These are phyloP conservation scores for Ceraclea dissimilis DNA, from an alignment of 2,888 invertebrate species.

Conservation along the genomic window DNA sequence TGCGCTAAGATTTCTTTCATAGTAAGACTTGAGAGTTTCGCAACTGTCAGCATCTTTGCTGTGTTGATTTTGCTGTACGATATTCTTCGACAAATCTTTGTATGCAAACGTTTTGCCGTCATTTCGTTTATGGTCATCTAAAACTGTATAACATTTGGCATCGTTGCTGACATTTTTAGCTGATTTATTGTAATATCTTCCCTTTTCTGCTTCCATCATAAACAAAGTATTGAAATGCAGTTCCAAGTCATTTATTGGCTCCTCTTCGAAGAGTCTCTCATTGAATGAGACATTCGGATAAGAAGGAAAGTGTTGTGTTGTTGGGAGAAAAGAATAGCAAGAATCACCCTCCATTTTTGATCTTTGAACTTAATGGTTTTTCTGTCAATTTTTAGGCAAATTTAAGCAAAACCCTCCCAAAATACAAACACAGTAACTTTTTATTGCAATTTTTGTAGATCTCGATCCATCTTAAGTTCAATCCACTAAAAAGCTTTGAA, in stretches of 20 bases:
- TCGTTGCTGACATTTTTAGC: background rate
- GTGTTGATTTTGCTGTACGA: background rate
- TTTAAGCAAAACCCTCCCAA: no score
- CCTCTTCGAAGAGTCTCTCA: constrained; percentile 16
- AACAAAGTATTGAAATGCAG: constrained; percentile 48
- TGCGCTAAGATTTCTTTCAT: constrained; percentile 1
- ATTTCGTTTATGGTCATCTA: constrained; percentile 14
- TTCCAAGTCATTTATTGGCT: constrained; percentile 36
- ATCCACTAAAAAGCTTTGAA: no score
- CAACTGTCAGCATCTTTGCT: background rate
- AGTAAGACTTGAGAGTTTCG: background rate
- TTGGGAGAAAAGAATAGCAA: constrained; percentile 17
- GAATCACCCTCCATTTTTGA: constrained; percentile 19
- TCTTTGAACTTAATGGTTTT: no score
- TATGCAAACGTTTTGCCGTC: background rate
- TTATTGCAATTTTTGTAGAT: no score
- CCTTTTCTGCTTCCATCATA: constrained; percentile 44
- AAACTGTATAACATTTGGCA: constrained; percentile 11
- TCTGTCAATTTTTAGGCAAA: no score
- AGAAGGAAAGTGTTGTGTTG: background rate
- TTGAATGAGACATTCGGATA: background rate
- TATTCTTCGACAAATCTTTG: background rate
- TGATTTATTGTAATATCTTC: constrained; percentile 29
- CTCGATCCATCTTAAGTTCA: no score
- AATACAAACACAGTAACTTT: no score